phyloP scores from a whole-genome alignment of 2,888 invertebrate genomes.

The Nephrotoma appendiculata region DNA sequence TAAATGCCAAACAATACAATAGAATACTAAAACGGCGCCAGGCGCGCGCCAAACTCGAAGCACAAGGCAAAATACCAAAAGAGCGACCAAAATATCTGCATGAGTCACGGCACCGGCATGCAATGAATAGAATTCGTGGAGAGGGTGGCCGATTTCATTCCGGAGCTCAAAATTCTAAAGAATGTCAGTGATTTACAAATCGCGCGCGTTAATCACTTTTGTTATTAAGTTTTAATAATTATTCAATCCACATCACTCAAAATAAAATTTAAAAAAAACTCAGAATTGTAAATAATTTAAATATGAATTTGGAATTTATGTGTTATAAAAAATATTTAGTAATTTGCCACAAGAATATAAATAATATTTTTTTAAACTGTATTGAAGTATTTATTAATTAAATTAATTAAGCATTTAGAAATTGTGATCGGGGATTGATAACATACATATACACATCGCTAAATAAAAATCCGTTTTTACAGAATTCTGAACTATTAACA shows the following conservation, averaged over 20 bases:
- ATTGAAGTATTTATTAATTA: background rate
- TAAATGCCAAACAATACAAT: conserved; percentile 96
- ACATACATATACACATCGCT: background rate
- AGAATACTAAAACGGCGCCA: conserved; percentile 88
- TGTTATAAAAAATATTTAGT: background rate
- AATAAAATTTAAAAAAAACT: background rate
- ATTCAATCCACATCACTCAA: background rate
- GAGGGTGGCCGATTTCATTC: conserved; percentile 94
- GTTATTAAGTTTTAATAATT: background rate
- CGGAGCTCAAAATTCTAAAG: conserved; percentile 32
- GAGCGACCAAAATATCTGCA: conserved; percentile 96
- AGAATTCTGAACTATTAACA: conserved; percentile 94
- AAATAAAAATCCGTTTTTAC: conserved; percentile 16
- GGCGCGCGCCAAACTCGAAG: conserved; percentile 84
- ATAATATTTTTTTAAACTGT: background rate
- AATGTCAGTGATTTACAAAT: conserved; percentile 17
- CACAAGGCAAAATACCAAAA: conserved; percentile 78
- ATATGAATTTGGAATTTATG: background rate
- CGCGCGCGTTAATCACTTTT: background rate
- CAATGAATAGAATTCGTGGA: conserved; percentile 92
- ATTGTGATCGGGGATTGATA: background rate
- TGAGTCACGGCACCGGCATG: conserved; percentile 91
- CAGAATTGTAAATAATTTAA: background rate
- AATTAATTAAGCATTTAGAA: background rate
- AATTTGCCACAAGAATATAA: background rate